Percentiles rank a stretch among this genome's conserved stretches.
These are phyloP conservation scores for Calypte anna DNA, from an alignment of 2,113 vertebrate species.

Conservation along the genomic window DNA sequence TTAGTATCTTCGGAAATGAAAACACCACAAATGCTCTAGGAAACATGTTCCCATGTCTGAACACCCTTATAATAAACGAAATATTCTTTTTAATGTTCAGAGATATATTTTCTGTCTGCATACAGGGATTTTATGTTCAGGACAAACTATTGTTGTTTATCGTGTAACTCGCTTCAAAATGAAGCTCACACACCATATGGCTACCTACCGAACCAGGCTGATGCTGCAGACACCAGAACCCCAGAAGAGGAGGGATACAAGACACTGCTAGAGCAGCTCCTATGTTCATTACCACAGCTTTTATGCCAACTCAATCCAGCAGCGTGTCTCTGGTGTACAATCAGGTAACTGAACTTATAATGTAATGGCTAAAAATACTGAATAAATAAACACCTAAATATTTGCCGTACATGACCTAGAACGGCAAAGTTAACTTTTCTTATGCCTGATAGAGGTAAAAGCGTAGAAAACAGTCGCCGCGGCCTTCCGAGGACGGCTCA, in stretches of 20 bases:
- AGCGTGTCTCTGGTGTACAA: accelerated
- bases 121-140: background rate
- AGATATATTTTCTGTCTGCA: background rate
- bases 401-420: accelerated
- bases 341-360: accelerated
- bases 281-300: no score
- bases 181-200: accelerated
- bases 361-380: accelerated
- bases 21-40: background rate
- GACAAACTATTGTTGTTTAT: background rate
- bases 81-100: background rate
- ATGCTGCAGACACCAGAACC: background rate
- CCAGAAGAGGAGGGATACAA: background rate
- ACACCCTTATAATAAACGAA: background rate
- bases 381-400: accelerated
- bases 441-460: accelerated
- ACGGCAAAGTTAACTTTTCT: background rate
- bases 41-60: background rate
- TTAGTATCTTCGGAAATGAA: background rate
- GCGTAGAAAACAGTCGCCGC: accelerated
- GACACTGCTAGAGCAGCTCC: background rate
- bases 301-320: accelerated
- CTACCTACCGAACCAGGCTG: background rate
- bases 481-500: background rate
- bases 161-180: no score